These are phyloP conservation scores for Caenorhabditis plicata DNA, from an alignment of 2,888 invertebrate species.

Conservation along the genomic window DNA sequence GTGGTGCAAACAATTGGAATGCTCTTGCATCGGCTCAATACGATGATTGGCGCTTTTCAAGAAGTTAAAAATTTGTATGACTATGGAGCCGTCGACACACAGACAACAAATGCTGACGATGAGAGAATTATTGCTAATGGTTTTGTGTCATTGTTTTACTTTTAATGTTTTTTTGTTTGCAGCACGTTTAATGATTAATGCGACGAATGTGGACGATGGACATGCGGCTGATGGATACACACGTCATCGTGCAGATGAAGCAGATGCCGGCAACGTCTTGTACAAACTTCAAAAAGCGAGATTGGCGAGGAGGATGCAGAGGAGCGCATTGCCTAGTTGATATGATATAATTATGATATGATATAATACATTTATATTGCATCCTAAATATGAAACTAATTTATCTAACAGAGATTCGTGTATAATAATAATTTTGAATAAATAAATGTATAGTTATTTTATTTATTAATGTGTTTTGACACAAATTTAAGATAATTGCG, in stretches of 20 bases:
- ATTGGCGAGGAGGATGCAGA: conserved; percentile 39
- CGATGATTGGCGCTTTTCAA: conserved; percentile 71
- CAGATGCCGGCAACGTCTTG: conserved; percentile 50
- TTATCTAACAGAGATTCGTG: too few species aligned
- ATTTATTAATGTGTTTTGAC: too few species aligned
- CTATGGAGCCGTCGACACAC: conserved; percentile 11
- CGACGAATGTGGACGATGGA: conserved; percentile 33
- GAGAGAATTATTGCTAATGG: conserved; percentile 45
- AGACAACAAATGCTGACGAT: conserved; percentile 37
- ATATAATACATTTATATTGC: too few species aligned
- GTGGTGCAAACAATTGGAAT: conserved; percentile 70
- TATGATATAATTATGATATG: too few species aligned
- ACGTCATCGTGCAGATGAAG: conserved; percentile 34
- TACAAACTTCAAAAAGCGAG: conserved; percentile 57
- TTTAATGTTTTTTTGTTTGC: conserved; percentile 19
- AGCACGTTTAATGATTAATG: conserved; percentile 61
- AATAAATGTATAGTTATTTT: too few species aligned
- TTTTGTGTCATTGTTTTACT: conserved; percentile 1
- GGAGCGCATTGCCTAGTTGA: conserved; percentile 25
- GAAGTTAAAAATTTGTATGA: conserved; percentile 57
- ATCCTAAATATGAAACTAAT: too few species aligned
- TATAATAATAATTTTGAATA: too few species aligned
- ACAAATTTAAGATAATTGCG: too few species aligned
- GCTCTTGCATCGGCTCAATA: conserved; percentile 97
- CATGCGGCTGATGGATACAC: conserved; percentile 63